These are phyloP conservation scores for Melanophora roralis DNA, from an alignment of 2,888 invertebrate species.

Conservation along the genomic window DNA sequence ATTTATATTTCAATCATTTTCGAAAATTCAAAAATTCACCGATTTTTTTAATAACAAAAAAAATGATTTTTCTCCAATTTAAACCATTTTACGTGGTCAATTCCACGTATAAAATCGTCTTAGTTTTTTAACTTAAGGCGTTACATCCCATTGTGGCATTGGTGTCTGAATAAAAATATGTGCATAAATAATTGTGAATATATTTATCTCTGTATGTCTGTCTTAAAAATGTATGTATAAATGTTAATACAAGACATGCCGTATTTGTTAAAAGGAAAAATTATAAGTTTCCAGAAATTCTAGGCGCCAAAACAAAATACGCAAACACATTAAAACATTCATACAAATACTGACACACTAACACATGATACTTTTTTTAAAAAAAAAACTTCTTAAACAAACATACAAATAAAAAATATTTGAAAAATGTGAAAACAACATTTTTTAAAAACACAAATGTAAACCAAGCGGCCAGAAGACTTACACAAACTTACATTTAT, in stretches of 20 bases:
- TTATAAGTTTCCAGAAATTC: slow-evolving; percentile 46
- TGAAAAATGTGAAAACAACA: background rate
- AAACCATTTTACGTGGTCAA: too few relatives aligned
- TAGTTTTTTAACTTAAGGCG: too few relatives aligned
- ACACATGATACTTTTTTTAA: too few relatives aligned
- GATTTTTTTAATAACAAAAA: too few relatives aligned
- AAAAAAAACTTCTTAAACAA: slow-evolving; percentile 8
- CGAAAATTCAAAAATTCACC: too few relatives aligned
- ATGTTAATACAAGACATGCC: slow-evolving; percentile 42
- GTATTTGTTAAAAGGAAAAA: slow-evolving; percentile 32
- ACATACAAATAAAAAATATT: background rate
- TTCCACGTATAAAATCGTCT: too few relatives aligned
- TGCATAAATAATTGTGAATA: slow-evolving; percentile 16
- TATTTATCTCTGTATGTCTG: slow-evolving; percentile 33
- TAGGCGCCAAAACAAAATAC: slow-evolving; percentile 61
- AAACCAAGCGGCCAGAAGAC: slow-evolving; percentile 44
- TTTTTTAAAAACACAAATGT: slow-evolving; percentile 6
- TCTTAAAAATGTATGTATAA: slow-evolving; percentile 32
- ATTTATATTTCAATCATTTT: too few relatives aligned
- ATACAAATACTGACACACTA: background rate
- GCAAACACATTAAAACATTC: slow-evolving; percentile 23
- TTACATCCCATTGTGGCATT: too few relatives aligned
- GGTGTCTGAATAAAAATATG: too few relatives aligned
- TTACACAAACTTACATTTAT: too few relatives aligned
- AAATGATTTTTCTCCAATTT: too few relatives aligned